These are phyloP conservation scores for Eupeodes luniger DNA, from an alignment of 2,888 invertebrate species.

Conservation along the genomic window DNA sequence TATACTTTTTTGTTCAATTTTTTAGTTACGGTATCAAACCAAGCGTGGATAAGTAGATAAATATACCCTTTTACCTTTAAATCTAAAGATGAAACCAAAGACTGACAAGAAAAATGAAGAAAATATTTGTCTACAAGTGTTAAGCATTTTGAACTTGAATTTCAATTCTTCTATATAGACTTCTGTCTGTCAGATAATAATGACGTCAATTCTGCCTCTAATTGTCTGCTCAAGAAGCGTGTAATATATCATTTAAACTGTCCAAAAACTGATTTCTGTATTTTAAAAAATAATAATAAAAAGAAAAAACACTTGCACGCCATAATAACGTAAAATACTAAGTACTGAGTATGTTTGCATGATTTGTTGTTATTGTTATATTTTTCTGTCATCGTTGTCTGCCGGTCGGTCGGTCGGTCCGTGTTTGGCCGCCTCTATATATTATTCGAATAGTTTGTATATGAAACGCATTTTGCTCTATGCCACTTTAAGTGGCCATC, in stretches of 20 bases:
- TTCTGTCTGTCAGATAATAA: slow-evolving; percentile 3
- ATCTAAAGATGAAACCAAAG: not conserved
- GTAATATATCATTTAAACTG: slow-evolving; percentile 62
- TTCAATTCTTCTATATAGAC: slow-evolving; percentile 1
- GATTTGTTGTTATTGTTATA: not conserved
- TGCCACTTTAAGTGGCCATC: slow-evolving; percentile 61
- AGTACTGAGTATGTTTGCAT: not conserved
- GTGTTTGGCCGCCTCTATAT: not conserved
- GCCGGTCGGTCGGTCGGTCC: not conserved
- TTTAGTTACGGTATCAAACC: slow-evolving; percentile 34
- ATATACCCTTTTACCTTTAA: not conserved
- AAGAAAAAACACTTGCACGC: slow-evolving; percentile 52
- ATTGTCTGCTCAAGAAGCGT: slow-evolving; percentile 60
- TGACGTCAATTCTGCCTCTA: slow-evolving; percentile 61
- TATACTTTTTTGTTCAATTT: not conserved
- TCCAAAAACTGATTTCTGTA: slow-evolving; percentile 47
- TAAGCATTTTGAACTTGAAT: slow-evolving; percentile 71
- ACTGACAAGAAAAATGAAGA: not conserved
- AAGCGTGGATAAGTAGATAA: slow-evolving; percentile 47
- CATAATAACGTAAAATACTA: slow-evolving; percentile 49
- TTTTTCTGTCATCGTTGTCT: not conserved
- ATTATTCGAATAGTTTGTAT: not conserved
- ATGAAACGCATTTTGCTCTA: slow-evolving; percentile 31
- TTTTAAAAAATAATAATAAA: not conserved
- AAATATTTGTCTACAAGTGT: slow-evolving; percentile 59